These are phyloP conservation scores for Zoanthus solanderi DNA, from an alignment of 92 coral and sea anemone species.

Conservation along the genomic window DNA sequence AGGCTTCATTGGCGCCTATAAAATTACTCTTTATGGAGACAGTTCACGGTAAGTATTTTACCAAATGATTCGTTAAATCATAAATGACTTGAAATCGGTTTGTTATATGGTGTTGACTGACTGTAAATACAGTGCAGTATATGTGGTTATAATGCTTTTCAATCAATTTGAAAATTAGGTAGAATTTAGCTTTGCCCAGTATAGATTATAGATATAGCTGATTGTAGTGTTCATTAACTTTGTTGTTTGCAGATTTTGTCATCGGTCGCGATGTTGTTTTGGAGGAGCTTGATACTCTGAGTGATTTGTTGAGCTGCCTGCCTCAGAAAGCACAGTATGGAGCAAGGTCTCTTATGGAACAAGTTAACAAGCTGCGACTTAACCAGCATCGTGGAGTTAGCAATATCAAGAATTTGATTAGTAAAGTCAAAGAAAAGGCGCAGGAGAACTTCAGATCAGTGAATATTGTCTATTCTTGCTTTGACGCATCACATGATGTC, in stretches of 20 bases:
- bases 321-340: conserved; percentile 82
- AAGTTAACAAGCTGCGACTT: neutral
- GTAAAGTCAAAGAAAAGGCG: conserved; percentile 66
- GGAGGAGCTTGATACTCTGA: conserved; percentile 71
- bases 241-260: conserved; percentile 57
- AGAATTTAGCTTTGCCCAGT: too few relatives aligned
- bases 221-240: neutral
- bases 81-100: too few relatives aligned
- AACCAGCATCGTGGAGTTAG: neutral
- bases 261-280: conserved; percentile 82
- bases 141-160: neutral
- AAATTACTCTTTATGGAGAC: too few relatives aligned
- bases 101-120: too few relatives aligned
- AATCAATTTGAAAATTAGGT: neutral
- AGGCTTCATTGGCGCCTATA: too few relatives aligned
- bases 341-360: conserved; percentile 66
- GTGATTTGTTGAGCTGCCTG: conserved; percentile 62
- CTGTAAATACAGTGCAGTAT: too few relatives aligned
- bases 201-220: neutral
- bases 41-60: too few relatives aligned
- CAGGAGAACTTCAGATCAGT: conserved; percentile 69
- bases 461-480: conserved; percentile 71
- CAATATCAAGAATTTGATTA: conserved; percentile 58
- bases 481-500: conserved; percentile 87
- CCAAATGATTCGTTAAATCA: too few relatives aligned